phyloP scores from a whole-genome alignment of 2,113 vertebrate species.

The Grammomys surdaster region DNA sequence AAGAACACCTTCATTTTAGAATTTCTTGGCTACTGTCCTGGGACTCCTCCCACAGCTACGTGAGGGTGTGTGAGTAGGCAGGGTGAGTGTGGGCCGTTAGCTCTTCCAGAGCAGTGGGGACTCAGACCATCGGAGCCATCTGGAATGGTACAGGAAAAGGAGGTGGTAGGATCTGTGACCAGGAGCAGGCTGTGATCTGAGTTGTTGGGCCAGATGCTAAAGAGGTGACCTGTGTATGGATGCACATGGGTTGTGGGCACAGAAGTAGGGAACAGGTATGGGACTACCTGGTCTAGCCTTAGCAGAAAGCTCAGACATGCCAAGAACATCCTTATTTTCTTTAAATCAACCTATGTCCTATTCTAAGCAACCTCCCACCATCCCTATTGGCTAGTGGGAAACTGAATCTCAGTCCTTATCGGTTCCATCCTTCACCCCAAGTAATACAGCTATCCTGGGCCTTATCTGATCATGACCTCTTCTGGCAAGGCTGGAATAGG shows the following conservation, averaged over 20 bases:
- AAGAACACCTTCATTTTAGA: not conserved
- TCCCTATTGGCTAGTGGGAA: not conserved
- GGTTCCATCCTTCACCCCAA: not conserved
- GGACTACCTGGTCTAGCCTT: not conserved
- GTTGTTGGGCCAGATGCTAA: not conserved
- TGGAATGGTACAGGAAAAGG: not conserved
- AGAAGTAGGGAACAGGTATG: not conserved
- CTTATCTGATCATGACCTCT: not conserved
- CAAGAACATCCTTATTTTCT: not conserved
- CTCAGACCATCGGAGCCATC: not conserved
- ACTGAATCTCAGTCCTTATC: not conserved
- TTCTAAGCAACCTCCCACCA: not conserved
- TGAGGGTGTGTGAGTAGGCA: not conserved
- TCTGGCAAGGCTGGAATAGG: not conserved
- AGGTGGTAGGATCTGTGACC: not conserved
- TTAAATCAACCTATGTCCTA: not conserved
- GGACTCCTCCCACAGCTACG: not conserved
- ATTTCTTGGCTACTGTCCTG: not conserved
- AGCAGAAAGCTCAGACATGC: not conserved
- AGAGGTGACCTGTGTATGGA: not conserved
- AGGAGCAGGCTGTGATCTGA: not conserved
- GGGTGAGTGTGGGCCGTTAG: not conserved
- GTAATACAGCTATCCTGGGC: not conserved
- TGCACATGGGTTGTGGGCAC: no score
- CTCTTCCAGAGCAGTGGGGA: not conserved